These are phyloP conservation scores for Gnathonemus longibarbis DNA, from an alignment of 2,113 vertebrate species.

Conservation along the genomic window DNA sequence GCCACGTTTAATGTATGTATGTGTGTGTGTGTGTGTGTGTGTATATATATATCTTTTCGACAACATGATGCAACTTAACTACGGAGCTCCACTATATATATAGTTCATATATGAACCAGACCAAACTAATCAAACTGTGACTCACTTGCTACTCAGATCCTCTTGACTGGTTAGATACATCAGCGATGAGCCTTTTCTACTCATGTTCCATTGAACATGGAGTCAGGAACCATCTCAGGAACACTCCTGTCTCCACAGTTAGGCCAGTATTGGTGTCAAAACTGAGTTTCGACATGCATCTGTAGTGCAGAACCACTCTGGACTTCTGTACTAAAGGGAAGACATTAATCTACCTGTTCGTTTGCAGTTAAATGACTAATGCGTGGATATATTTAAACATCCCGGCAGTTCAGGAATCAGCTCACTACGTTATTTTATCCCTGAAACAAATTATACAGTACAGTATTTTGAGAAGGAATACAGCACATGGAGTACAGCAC, in stretches of 20 bases:
- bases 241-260: not conserved
- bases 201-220: not conserved
- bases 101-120: not conserved
- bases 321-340: not conserved
- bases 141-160: not conserved
- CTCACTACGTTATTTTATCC: not conserved
- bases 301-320: not conserved
- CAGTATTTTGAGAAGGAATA: not conserved
- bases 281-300: constrained; percentile 9
- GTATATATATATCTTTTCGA: not conserved
- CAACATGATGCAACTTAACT: not conserved
- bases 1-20: not conserved
- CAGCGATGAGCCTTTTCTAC: not conserved
- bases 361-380: constrained; percentile 22
- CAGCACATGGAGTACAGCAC: too few relatives aligned
- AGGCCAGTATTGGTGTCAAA: constrained; percentile 35
- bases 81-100: not conserved
- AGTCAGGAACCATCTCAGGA: not conserved
- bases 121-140: not conserved
- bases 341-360: not conserved
- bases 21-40: too few relatives aligned
- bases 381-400: constrained; percentile 23
- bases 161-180: not conserved
- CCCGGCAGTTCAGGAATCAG: constrained; percentile 10
- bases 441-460: not conserved